phyloP scores from a whole-genome alignment of 2,888 invertebrate genomes.

The Campaea margaritaria region DNA sequence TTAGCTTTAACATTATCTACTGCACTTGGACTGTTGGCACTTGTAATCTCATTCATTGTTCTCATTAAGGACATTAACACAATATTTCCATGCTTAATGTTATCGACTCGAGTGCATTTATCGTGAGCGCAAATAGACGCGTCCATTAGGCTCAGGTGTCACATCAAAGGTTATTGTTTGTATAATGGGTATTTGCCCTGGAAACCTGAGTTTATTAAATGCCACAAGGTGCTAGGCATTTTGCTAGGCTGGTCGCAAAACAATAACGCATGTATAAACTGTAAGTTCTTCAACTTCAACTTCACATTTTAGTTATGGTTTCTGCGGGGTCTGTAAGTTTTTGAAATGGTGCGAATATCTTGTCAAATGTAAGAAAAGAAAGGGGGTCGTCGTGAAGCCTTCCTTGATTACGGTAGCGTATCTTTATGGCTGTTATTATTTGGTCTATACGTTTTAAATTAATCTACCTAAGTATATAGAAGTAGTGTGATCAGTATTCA shows the following conservation, averaged over 20 bases:
- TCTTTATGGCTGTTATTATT: no score
- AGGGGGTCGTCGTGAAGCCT: no score
- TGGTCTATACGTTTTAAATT: no score
- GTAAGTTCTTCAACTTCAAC: no score
- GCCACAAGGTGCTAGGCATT: conserved; percentile 12
- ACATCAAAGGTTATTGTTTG: conserved; percentile 50
- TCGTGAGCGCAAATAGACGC: conserved; percentile 52
- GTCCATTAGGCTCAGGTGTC: conserved; percentile 56
- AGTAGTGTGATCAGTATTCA: no score
- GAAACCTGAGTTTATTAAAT: conserved; percentile 37
- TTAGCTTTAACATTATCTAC: conserved; percentile 4
- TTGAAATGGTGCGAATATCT: no score
- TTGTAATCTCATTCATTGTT: conserved; percentile 36
- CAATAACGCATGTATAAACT: no score
- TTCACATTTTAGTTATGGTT: no score
- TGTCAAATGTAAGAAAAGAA: no score
- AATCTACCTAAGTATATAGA: no score
- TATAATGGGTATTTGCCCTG: conserved; percentile 56
- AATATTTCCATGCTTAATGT: conserved; percentile 40
- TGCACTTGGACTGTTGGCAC: conserved; percentile 18
- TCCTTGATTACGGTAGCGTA: no score
- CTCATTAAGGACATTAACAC: conserved; percentile 42
- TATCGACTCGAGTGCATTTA: conserved; percentile 49
- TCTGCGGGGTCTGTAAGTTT: no score
- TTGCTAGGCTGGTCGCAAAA: not conserved